phyloP scores from a whole-genome alignment of 2,888 invertebrate species.

The Napeogenes inachia region DNA sequence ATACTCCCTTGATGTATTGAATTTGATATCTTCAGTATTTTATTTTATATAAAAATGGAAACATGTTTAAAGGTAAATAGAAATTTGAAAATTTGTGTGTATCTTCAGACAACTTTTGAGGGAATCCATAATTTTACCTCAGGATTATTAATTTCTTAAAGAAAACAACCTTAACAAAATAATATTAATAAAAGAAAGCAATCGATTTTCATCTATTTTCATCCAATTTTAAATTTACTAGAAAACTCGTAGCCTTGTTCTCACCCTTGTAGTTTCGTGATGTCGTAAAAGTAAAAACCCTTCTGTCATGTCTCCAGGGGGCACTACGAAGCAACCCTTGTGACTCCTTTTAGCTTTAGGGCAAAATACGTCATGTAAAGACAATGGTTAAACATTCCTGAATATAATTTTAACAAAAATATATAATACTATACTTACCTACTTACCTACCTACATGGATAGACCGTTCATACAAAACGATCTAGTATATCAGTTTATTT shows the following conservation, averaged over 20 bases:
- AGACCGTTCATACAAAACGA: too few species aligned
- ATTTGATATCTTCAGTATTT: not conserved
- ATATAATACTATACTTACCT: too few species aligned
- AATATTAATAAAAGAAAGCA: not conserved
- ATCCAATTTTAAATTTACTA: not conserved
- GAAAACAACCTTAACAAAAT: not conserved
- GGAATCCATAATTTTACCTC: too few species aligned
- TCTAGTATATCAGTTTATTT: too few species aligned
- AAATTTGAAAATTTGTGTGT: too few species aligned
- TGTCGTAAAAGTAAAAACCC: slow-evolving; percentile 19
- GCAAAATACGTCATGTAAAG: not conserved
- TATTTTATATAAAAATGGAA: too few species aligned
- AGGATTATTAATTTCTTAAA: not conserved
- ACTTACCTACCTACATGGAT: too few species aligned
- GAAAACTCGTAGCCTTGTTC: not conserved
- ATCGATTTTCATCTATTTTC: slow-evolving; percentile 4
- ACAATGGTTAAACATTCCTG: not conserved
- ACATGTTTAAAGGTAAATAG: too few species aligned
- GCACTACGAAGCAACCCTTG: slow-evolving; percentile 1
- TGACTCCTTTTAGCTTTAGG: slow-evolving; percentile 5
- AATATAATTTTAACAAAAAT: not conserved
- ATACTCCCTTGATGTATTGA: not conserved
- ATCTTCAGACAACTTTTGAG: too few species aligned
- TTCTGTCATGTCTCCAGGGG: slow-evolving; percentile 14
- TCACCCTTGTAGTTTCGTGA: slow-evolving; percentile 9